These are phyloP conservation scores for Hippoglossus stenolepis DNA, from an alignment of 2,113 vertebrate species.

Conservation along the genomic window DNA sequence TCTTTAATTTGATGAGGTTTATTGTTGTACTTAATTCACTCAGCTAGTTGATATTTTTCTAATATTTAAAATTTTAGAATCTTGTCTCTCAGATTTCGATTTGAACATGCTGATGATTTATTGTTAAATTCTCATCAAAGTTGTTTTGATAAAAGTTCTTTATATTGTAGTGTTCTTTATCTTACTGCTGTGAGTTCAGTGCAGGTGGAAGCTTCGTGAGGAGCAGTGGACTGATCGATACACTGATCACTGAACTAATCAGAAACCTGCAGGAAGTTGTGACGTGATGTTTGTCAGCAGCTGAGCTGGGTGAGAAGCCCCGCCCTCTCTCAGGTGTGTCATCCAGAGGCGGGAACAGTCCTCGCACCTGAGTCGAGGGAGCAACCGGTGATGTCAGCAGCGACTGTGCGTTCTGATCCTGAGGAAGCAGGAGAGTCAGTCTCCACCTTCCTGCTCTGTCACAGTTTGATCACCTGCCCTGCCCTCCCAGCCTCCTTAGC, in stretches of 20 bases:
- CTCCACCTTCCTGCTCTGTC: not conserved
- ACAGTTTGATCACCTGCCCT: not conserved
- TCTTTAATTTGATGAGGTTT: too few species aligned
- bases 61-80: too few species aligned
- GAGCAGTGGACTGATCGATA: not conserved
- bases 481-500: not conserved
- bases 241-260: not conserved
- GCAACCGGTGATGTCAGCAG: not conserved
- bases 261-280: not conserved
- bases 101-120: not conserved
- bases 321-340: not conserved
- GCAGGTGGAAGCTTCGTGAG: not conserved
- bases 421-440: not conserved
- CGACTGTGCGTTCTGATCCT: not conserved
- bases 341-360: not conserved
- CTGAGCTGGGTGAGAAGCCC: not conserved
- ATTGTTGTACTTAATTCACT: too few species aligned
- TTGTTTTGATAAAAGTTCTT: not conserved
- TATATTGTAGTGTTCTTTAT: not conserved
- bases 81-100: not conserved
- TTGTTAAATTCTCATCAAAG: not conserved
- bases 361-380: not conserved
- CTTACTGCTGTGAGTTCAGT: not conserved
- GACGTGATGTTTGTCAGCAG: not conserved
- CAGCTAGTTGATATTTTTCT: too few species aligned